These are phyloP conservation scores for Ploceus nigricollis DNA, from an alignment of 2,113 vertebrate species.

Conservation along the genomic window DNA sequence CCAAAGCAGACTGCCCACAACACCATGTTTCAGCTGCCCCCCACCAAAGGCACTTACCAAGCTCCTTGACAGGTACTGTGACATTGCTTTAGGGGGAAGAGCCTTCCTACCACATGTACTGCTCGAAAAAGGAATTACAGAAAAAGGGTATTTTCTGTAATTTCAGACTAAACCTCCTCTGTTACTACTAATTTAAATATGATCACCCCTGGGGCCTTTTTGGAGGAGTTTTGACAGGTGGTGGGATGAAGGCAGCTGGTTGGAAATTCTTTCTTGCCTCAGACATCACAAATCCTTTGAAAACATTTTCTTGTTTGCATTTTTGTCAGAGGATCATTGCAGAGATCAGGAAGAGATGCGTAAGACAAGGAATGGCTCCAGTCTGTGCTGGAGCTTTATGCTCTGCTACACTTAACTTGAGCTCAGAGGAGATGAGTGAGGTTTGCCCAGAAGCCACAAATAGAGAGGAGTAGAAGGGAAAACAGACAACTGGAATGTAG, in stretches of 20 bases:
- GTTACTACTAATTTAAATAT: neutral
- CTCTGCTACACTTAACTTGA: neutral
- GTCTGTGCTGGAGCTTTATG: neutral
- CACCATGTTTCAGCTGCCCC: neutral
- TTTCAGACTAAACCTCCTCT: neutral
- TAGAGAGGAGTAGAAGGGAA: neutral
- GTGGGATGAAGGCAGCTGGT: fast-evolving
- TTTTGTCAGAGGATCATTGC: neutral
- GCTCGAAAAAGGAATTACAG: neutral
- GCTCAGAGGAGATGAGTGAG: neutral
- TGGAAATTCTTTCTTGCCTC: neutral
- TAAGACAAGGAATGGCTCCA: neutral
- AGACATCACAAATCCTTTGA: neutral
- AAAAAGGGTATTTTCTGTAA: neutral
- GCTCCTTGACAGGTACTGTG: neutral
- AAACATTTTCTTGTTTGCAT: neutral
- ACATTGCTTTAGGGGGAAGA: neutral
- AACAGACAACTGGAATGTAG: neutral
- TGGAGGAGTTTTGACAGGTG: neutral
- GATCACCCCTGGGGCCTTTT: neutral
- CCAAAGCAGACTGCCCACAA: neutral
- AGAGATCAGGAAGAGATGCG: neutral
- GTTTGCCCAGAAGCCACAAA: neutral
- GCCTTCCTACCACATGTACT: neutral
- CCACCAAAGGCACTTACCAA: neutral